phyloP scores from a whole-genome alignment of 2,797 vertebrate genomes.

The Notolepis coatsorum region DNA sequence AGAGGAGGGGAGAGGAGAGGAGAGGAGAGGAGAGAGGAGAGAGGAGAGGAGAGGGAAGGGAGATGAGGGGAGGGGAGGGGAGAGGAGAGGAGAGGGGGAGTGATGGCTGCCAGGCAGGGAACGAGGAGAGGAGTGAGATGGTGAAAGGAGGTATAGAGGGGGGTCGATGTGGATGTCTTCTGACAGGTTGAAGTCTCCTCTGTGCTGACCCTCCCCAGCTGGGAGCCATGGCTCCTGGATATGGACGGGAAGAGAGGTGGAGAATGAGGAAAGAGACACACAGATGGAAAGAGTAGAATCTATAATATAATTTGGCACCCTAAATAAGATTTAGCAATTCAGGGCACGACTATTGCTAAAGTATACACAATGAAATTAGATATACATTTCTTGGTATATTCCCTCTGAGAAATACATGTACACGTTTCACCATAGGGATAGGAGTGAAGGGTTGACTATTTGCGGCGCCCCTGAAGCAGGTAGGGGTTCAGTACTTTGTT shows the following conservation, averaged over 20 bases:
- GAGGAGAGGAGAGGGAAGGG: constrained; percentile 59
- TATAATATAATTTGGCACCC: too few species aligned
- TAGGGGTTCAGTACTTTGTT: too few species aligned
- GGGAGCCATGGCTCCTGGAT: constrained; percentile 63
- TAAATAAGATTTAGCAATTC: too few species aligned
- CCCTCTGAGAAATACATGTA: too few species aligned
- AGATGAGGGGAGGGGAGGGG: constrained; percentile 59
- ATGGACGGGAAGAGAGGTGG: constrained; percentile 60
- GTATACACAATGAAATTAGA: too few species aligned
- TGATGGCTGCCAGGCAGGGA: constrained; percentile 42
- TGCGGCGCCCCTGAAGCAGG: too few species aligned
- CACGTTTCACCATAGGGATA: too few species aligned
- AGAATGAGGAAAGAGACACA: constrained; percentile 45
- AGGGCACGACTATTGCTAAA: too few species aligned
- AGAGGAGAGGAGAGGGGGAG: constrained; percentile 35
- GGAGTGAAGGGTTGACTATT: constrained; percentile 7
- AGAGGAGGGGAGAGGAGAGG: constrained; percentile 83
- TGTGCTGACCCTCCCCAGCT: constrained; percentile 69
- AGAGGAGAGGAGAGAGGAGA: constrained; percentile 58
- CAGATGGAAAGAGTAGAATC: neutral
- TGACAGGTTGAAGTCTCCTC: constrained; percentile 85
- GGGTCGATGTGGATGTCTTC: constrained; percentile 78
- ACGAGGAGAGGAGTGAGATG: constrained; percentile 47
- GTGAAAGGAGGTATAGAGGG: constrained; percentile 71
- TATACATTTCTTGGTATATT: too few species aligned